Base-by-base conservation (phyloP, 2,797 vertebrate species). In the Tokudaia muenninki region DNA sequence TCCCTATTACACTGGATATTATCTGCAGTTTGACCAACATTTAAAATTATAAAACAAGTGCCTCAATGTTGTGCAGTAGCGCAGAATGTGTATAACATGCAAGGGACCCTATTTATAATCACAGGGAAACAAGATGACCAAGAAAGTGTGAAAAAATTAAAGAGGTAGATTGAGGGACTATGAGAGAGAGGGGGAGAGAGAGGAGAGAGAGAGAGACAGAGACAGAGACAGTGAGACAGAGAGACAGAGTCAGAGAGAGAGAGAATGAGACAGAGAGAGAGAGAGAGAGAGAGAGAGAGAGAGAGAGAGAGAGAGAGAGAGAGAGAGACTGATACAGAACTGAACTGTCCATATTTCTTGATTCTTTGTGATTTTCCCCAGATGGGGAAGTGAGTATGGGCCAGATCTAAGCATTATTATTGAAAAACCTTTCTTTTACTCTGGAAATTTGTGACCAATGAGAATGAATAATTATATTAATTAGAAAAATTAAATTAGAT, bases 401-500 rank as follows among this genome's bases (percentile, higher is more conserved):
- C 83, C 82, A 1, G 21, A 78, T 94, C 50, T 93, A 2, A 34
- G 31, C 55, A 22, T 82, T 50, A 82, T 3, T 86, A 65, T 10
- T 61, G 13, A n/a, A 52, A 79, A 29, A 72, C 0, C 3, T 84
- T 72, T 24, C 37, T 24, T 94, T 95, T 87, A 83, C 57, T 90
- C 1, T 21, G 84, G 29, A 70, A 94, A 92, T 75, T 47, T 65
- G 24, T 92, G 37, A 52, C 4, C 57, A 47, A 2, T 59, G 4
- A 82, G 44, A 10, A 80, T 92, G 44, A 80, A 87, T 3, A 52
- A 63, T 92, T 93, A n/a, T 90, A 78, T 93, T 89, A 72, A 21
- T 92, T 92, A 86, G 19, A 94, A 92, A 9, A 95, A 92, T 72
- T 14, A 34, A 87, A 59, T 61, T 92, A 21, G 59, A 67, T 34